Evolutionary conservation across 1,140 invertebrate species (phyloP), one percentile per base, ranked within the genome.

Genomic region (Drosophila malerkotliana): DNA sequence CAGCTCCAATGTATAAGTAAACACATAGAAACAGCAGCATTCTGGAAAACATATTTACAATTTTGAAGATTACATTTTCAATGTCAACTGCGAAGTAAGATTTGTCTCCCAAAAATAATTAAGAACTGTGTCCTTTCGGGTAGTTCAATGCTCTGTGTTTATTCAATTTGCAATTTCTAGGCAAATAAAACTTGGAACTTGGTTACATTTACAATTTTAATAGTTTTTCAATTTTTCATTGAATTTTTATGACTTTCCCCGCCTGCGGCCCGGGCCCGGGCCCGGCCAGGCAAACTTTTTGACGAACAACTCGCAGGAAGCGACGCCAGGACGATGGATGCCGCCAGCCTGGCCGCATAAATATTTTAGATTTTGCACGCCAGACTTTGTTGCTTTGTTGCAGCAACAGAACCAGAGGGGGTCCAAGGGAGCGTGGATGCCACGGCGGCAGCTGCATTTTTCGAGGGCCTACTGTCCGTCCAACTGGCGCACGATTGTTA

Each of bases 341-440:
- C 69, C 58, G 62, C 58, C 78, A 59, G 79, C 55, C 58, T 57
- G 58, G 78, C 64, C 78, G 82, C 82, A 85, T 85, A 82, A 85
- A 85, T 88, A 85, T 85, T 87, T 85, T 85, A 85, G 82, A 87
- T 77, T 69, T 82, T 78, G 15, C 74, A 77, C 51, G 57, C 56
- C 63, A 74, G 59, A 69, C 61, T 73, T 60, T 61, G 63, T 55
- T 64, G 62, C 49, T 73, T 60, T 61, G 63, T 55, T 64, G 62
- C 49, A 63, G 58, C 62, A 39, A 59, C 48, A 68, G 49, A 28
- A 30, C 53, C 18, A 3, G 24, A 5, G n/a, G 24, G 24, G 6
- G 21, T 18, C 26, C 1, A 12, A 5, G 1, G 8, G 51, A 4
- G 7, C 14, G 8, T 12, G 21, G 9, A 0, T 4, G 9, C 18